Evolutionary conservation across 2,113 vertebrate species (phyloP), one percentile per base, ranked within the genome.

Genomic region (Turnix velox): DNA sequence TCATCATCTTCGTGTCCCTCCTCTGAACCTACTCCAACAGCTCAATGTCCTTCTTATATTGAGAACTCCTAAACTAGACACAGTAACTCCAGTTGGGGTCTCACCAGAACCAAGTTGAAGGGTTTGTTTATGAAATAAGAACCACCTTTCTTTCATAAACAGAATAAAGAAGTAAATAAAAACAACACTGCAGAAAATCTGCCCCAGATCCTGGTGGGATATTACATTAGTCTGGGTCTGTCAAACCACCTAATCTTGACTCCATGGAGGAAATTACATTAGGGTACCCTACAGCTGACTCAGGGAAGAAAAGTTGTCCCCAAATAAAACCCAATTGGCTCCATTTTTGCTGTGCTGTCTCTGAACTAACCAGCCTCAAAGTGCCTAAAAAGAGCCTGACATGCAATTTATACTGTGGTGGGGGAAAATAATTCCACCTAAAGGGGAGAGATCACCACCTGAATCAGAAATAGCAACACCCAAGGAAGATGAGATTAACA

Each of bases 281-380:
- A 63, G 11, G 74, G 72, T 39, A 68, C 25, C 40, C 54, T 62
- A 58, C 3, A 2, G 15, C 48, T 25, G 10, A 37, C 91, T 68
- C 65, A 16, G 39, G 49, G 76, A 72, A 74, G 67, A 39, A 27
- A 72, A 82, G 42, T 52, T 91, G 82, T 48, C 31, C 42, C 73
- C 30, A 73, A 67, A 23, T 81, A 93, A 84, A 94, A 74, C 24
- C 8, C 12, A 86, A 93, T 51, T 79, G 49, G 42, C 28, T 40
- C 63, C 31, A 35, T 75, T 86, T 37, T 22, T 42, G 37, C 55
- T 39, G 72, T 6, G 54, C 88, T 96, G 92, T 78, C 96, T 97
- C 92, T 78, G 93, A 95, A 78, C 86, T 90, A 96, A 90, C 94
- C 93, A 96, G 93, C 93, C 94, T 80, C 87, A 96, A 96, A 95